Evolutionary conservation across 2,888 invertebrate genomes (phyloP), one percentile per base, ranked within the genome.

Genomic region (Habrosyne pyritoides): DNA sequence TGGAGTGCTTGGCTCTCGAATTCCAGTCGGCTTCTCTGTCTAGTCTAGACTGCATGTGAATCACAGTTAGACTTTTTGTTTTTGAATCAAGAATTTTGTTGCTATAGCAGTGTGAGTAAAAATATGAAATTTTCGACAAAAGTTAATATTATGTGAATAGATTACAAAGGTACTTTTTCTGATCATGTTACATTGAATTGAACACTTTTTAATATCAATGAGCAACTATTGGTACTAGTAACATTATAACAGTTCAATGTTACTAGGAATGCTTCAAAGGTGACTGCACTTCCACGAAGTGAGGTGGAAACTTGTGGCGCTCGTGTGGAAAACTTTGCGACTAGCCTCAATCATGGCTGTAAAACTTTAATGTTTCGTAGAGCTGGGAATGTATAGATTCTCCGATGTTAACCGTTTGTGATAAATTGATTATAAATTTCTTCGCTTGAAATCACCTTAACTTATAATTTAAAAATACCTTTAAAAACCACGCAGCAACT

Each of bases 221-320:
- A 60, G 59, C 56, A 53, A 56, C 54, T 56, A 2, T 14, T 10
- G 26, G n/a, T n/a, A n/a, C 4, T 28, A 28, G 7, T 26, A 26
- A 26, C 14, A 21, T 42, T 28, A 21, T 50, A 28, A 18, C 18
- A n/a, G n/a, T 28, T 50, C 61, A 47, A 66, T 60, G 56, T 60
- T 65, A 61, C 69, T 55, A 50, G 60, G 71, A 67, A 78, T 62
- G 68, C 58, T 69, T 73, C 67, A 81, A 83, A 86, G 89, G 87
- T 88, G 85, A 89, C 85, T 90, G 89, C 84, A 87, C 87, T 89
- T 84, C 83, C 71, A 61, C 72, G 84, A 79, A 85, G 79, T 67
- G 62, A 66, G 73, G 58, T 67, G 69, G 69, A 67, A 81, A 81
- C 71, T 82, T 78, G 72, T 60, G 65, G 56, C 64, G 68, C 60